Evolutionary conservation across 2,888 invertebrate species (phyloP).

Genomic region (Julus scanicus): DNA sequence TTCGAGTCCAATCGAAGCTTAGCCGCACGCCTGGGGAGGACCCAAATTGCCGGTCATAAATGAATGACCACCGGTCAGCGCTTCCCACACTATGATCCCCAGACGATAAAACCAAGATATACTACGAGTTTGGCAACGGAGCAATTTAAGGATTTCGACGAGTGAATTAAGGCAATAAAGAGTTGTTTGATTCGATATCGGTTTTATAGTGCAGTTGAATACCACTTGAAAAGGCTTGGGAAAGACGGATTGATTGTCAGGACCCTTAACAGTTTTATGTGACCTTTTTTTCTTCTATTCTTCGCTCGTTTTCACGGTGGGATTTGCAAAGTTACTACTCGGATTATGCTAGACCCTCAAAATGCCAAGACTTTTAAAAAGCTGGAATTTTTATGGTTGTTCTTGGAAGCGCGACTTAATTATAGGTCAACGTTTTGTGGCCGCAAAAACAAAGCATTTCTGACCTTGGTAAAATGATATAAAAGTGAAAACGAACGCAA

Average conservation of each 20-base stretch:
- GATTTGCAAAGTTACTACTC: not conserved
- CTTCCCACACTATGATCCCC: not conserved
- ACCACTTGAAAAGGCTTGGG: not conserved
- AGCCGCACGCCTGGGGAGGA: not conserved
- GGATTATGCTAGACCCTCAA: not conserved
- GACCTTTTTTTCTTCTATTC: not conserved
- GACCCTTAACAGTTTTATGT: too few species aligned
- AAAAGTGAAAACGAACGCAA: conserved; percentile 2
- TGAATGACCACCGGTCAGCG: not conserved
- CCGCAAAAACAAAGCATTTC: conserved; percentile 5
- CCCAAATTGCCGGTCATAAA: not conserved
- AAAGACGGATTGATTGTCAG: not conserved
- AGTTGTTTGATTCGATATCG: not conserved
- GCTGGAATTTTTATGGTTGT: conserved; percentile 1
- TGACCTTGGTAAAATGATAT: not conserved
- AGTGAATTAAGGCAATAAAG: conserved; percentile 15
- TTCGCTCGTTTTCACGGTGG: not conserved
- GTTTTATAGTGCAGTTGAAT: not conserved
- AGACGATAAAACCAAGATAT: not conserved
- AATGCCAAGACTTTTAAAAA: not conserved
- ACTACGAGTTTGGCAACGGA: not conserved
- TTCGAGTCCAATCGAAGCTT: not conserved
- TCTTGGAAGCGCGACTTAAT: not conserved
- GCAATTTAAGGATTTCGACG: not conserved
- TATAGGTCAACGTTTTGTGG: conserved; percentile 6